phyloP scores from a whole-genome alignment of 2,797 vertebrate species.

The Harpagifer antarcticus region DNA sequence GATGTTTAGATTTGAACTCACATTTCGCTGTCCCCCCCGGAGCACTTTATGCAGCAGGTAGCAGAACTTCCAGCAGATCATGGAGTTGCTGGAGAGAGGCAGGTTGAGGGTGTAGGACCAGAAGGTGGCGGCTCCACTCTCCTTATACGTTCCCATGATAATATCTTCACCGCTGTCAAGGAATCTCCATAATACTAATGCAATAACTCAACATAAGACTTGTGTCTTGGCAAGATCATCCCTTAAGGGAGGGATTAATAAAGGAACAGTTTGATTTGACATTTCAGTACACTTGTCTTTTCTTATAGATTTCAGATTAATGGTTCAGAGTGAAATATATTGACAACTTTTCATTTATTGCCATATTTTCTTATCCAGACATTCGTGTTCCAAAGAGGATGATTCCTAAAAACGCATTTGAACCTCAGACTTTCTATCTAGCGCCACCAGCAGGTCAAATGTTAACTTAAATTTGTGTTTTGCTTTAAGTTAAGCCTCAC shows the following conservation, averaged over 20 bases:
- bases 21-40: slow-evolving; percentile 89
- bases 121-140: slow-evolving; percentile 94
- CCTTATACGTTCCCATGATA: slow-evolving; percentile 93
- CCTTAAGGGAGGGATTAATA: background rate
- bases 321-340: too few relatives aligned
- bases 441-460: background rate
- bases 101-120: slow-evolving; percentile 94
- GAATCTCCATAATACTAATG: slow-evolving; percentile 48
- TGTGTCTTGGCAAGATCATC: too few relatives aligned
- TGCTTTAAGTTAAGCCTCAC: background rate
- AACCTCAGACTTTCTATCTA: background rate
- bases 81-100: slow-evolving; percentile 93
- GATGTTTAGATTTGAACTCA: slow-evolving; percentile 29
- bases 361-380: background rate
- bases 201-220: background rate
- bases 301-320: too few relatives aligned
- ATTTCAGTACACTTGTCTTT: too few relatives aligned
- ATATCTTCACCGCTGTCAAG: slow-evolving; percentile 89
- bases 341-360: too few relatives aligned
- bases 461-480: background rate
- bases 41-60: slow-evolving; percentile 96
- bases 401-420: background rate
- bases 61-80: slow-evolving; percentile 99
- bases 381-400: background rate
- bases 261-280: background rate